Evolutionary conservation across 2,113 vertebrate genomes (phyloP).

Genomic region (Salvelinus fontinalis): DNA sequence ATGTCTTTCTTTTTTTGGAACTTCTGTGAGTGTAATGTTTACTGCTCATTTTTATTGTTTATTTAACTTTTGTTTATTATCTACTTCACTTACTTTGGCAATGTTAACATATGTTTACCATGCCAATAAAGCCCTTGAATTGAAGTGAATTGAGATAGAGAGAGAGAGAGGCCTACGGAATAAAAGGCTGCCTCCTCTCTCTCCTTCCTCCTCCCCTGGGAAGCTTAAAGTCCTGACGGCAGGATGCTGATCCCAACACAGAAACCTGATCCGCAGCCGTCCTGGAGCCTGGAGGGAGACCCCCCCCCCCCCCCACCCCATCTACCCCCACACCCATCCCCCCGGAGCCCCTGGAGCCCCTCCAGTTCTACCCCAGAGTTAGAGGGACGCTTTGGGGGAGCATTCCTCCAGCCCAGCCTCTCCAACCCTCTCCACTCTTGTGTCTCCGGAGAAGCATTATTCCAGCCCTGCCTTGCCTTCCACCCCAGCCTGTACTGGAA

Average conservation of each 20-base stretch:
- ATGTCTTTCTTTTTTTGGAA: no score
- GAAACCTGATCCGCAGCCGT: slow-evolving; percentile 79
- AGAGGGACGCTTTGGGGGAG: slow-evolving; percentile 74
- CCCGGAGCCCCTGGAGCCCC: slow-evolving; percentile 50
- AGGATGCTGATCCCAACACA: slow-evolving; percentile 74
- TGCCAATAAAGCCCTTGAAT: no score
- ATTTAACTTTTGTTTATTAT: no score
- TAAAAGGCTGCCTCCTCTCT: slow-evolving; percentile 55
- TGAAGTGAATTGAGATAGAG: neutral
- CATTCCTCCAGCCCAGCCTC: slow-evolving; percentile 70
- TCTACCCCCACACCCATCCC: neutral
- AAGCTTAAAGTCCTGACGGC: slow-evolving; percentile 70
- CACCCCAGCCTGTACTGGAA: slow-evolving; percentile 68
- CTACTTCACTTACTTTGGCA: no score
- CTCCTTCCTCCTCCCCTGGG: slow-evolving; percentile 71
- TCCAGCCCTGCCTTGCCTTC: slow-evolving; percentile 68
- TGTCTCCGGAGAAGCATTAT: slow-evolving; percentile 72
- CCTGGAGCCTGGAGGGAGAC: slow-evolving; percentile 67
- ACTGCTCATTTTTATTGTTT: no score
- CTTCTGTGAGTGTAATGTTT: no score
- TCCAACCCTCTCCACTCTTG: slow-evolving; percentile 5
- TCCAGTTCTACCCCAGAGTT: slow-evolving; percentile 66
- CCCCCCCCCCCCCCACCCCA: slow-evolving; percentile 29
- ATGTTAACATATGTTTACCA: no score
- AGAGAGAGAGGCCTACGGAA: slow-evolving; percentile 51